phyloP scores from a whole-genome alignment of 1,140 invertebrate species.

The Yoshiicerus persimilis region DNA sequence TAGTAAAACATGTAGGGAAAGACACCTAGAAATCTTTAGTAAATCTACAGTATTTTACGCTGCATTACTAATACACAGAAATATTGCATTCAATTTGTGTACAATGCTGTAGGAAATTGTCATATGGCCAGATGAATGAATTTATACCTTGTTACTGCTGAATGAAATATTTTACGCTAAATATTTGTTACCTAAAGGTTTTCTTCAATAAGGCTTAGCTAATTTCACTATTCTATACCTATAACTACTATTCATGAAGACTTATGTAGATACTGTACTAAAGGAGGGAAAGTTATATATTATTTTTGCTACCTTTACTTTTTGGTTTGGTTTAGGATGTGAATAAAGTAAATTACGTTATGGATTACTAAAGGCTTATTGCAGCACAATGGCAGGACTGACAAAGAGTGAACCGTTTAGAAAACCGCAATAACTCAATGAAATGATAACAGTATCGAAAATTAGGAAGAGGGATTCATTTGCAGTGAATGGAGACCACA shows the following conservation, averaged over 20 bases:
- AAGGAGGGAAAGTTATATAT: background rate
- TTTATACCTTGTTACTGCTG: background rate
- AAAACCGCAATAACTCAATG: conserved; percentile 1
- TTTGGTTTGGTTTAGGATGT: background rate
- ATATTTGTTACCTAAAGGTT: too few relatives aligned
- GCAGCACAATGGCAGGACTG: background rate
- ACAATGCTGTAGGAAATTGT: background rate
- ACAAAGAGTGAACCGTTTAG: background rate
- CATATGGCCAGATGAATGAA: background rate
- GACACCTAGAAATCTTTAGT: background rate
- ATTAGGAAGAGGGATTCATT: background rate
- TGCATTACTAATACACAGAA: background rate
- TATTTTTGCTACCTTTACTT: too few relatives aligned
- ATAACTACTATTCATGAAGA: background rate
- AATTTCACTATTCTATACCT: too few relatives aligned
- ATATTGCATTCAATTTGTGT: background rate
- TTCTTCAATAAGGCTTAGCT: too few relatives aligned
- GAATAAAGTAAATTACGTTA: background rate
- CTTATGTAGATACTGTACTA: background rate
- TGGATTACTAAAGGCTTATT: background rate
- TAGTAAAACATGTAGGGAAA: background rate
- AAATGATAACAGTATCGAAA: conserved; percentile 13
- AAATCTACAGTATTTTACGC: background rate
- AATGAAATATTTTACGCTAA: background rate
- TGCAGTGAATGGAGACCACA: background rate